Evolutionary conservation across 2,797 vertebrate genomes (phyloP), one percentile per base, ranked within the genome.

Genomic region (Mormyrops attenuatus): DNA sequence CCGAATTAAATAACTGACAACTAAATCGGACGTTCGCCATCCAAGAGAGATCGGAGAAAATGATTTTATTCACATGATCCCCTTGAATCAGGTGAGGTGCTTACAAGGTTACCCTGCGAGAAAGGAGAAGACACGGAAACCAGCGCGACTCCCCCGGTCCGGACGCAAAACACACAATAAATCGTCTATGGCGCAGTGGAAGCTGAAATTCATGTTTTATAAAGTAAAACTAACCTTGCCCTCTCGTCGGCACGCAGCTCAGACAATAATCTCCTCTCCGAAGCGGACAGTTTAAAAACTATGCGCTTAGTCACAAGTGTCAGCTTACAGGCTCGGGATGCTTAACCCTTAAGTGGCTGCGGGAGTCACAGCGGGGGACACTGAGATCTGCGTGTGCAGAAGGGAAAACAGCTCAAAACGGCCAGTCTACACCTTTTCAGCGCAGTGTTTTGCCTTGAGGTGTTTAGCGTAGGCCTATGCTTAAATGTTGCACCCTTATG

Each of bases 291-390:
- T 86, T 52, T 90, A 89, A 91, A 80, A 91, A 89, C 87, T 88
- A 85, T 77, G 92, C 34, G 60, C 84, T 90, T 88, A 87, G 30
- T 87, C 44, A 86, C 50, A 82, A 17, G 87, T 60, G 0, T 95
- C 94, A 89, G 80, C 85, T 94, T 94, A 91, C 93, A 93, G 50
- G 41, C 60, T 52, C 15, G 90, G 3, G 38, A 89, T 90, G 77
- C n/a, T 94, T 94, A 94, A 95, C 94, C 94, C 93, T 93, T 91
- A 92, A n/a, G 89, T 20, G 85, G 89, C 38, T 87, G 73, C 50
- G 85, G 44, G 6, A 60, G 20, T 60, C 57, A 60, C 20, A 60
- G 6, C 57, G 2, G 57, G 57, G 53, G 17, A 57, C 53, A n/a
- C 9, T 3, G 15, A 55, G 47, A 52, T 30, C 9, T 5, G 34